A percentile compares a stretch with the other conserved stretches of the same genome.
phyloP scores from a whole-genome alignment of 2,888 invertebrate species.

The Nephrotoma appendiculata region DNA sequence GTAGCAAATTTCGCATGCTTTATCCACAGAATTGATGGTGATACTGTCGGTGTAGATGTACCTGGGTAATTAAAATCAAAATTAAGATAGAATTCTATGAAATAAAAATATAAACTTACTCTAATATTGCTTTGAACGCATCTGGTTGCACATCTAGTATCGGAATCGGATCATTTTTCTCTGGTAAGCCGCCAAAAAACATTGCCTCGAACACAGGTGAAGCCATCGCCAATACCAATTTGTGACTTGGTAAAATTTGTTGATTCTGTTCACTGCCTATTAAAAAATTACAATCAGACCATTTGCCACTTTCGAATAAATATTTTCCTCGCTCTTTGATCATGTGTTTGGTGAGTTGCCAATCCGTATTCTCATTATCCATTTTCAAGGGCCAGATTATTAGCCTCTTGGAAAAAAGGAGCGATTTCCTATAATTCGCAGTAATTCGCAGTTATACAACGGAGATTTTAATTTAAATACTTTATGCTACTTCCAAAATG shows the following conservation, averaged over 20 bases:
- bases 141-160: conserved; percentile 77
- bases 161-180: conserved; percentile 59
- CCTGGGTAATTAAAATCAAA: conserved; percentile 29
- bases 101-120: conserved; percentile 36
- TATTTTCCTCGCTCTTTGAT: conserved; percentile 59
- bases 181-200: conserved; percentile 74
- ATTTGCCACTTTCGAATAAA: conserved; percentile 62
- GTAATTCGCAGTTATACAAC: too few relatives aligned
- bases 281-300: conserved; percentile 71
- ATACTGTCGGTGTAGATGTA: conserved; percentile 74
- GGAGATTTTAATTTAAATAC: background rate
- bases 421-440: background rate
- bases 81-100: background rate
- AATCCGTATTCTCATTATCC: conserved; percentile 44
- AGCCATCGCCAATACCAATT: conserved; percentile 69
- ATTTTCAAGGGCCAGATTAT: conserved; percentile 24
- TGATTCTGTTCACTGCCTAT: conserved; percentile 67
- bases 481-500: background rate
- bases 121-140: conserved; percentile 65
- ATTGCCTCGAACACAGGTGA: conserved; percentile 81
- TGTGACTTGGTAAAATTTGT: conserved; percentile 58
- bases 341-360: conserved; percentile 59
- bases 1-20: conserved; percentile 76
- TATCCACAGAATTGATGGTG: conserved; percentile 65
- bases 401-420: background rate